Evolutionary conservation across 2,113 vertebrate genomes (phyloP).

Genomic region (Casuarius casuarius): DNA sequence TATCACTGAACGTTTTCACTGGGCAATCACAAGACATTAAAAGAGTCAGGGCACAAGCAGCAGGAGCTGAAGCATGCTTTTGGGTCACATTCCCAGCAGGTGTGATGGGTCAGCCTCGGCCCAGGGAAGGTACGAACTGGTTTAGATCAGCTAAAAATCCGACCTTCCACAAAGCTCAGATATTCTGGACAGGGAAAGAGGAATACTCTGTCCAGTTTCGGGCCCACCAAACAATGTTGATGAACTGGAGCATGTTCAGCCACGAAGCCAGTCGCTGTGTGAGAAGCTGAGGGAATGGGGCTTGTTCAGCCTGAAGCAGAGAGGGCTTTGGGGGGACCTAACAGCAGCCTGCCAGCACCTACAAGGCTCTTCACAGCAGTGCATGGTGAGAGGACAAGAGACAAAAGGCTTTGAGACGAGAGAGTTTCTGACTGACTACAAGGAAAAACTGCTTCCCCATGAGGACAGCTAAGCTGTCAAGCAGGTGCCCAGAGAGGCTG

Average conservation of each 20-base stretch:
- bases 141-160: background rate
- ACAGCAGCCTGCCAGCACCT: no score
- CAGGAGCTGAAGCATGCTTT: background rate
- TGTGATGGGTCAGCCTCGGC: background rate
- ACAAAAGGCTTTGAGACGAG: no score
- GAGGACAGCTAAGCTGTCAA: background rate
- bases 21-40: background rate
- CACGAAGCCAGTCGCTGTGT: background rate
- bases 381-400: no score
- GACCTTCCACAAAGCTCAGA: background rate
- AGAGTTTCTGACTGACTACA: no score
- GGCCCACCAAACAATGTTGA: background rate
- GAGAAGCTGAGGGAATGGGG: no score
- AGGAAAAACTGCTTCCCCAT: background rate
- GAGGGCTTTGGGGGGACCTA: no score
- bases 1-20: background rate
- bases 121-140: background rate
- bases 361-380: no score
- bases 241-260: background rate
- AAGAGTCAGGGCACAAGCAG: fast-evolving
- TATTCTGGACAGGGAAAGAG: background rate
- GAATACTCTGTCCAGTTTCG: fast-evolving
- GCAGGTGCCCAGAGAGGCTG: no score
- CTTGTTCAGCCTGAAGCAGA: no score
- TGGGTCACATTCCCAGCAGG: background rate